Conservation (phyloP, 2,797 vertebrate species). For the Rachycentron canadum region DNA sequence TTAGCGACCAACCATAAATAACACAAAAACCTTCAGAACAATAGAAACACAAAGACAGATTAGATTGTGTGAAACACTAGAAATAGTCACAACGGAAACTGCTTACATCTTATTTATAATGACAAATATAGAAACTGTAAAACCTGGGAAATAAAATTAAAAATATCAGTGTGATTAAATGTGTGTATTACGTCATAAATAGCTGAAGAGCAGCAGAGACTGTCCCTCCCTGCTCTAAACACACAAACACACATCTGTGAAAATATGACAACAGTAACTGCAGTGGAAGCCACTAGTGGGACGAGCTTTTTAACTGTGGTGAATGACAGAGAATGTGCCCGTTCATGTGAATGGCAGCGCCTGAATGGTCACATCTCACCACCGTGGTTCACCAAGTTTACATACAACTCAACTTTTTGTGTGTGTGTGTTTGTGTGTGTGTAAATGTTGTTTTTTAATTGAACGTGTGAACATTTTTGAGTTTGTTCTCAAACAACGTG, state of each 20-base stretch:
- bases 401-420: slow-evolving; percentile 48
- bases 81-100: not conserved
- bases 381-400: slow-evolving; percentile 81
- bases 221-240: not conserved
- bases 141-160: too few relatives aligned
- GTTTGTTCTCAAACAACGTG: not conserved
- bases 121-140: not conserved
- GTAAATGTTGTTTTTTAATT: slow-evolving; percentile 4
- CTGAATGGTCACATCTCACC: slow-evolving; percentile 66
- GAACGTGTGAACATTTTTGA: slow-evolving; percentile 19
- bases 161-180: too few relatives aligned
- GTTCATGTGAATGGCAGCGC: slow-evolving; percentile 78
- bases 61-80: too few relatives aligned
- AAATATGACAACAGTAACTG: slow-evolving; percentile 69
- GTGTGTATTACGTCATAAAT: too few relatives aligned
- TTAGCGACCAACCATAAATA: not conserved
- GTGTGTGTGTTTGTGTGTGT: slow-evolving; percentile 27
- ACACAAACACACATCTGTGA: slow-evolving; percentile 29
- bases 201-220: not conserved
- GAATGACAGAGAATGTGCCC: slow-evolving; percentile 85
- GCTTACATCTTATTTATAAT: not conserved
- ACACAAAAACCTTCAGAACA: not conserved
- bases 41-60: slow-evolving; percentile 11
- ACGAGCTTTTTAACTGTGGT: slow-evolving; percentile 64
- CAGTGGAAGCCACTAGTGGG: slow-evolving; percentile 75